Evolutionary conservation across 2,888 invertebrate genomes (phyloP), one percentile per base, ranked within the genome.

Genomic region (Nemotelus pantherinus): DNA sequence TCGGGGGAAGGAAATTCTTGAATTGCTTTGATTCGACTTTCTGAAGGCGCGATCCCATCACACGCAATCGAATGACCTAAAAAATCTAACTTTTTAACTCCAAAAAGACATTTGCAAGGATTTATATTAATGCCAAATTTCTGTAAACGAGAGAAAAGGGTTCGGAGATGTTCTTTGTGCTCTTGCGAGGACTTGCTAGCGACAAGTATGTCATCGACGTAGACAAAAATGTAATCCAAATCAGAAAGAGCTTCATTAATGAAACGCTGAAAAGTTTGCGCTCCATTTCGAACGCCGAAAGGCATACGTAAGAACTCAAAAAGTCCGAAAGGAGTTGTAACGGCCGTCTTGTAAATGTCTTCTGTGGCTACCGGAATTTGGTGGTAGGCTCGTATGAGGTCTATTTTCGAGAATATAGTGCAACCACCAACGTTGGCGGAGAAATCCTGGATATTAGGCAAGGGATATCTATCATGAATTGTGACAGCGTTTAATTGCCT

Each of bases 241-340:
- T 25, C 25, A 25, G 55, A 10, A 7, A 55, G 9, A 9, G 39
- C 25, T 53, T 70, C 6, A 57, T 63, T 43, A 63, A 79, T 77
- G 39, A 79, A 77, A 4, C 77, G 39, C 25, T 79, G 79, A 71
- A 79, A 79, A 1, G 68, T 79, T 45, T 72, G 67, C 25, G 25
- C 25, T 25, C 25, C 25, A 25, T 25, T 25, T 25, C 25, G 25
- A 75, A 55, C 58, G 0, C 85, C 85, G 75, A 85, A 85, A 2
- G 83, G 79, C 85, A 85, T 85, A 4, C 67, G 48, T 0, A 80
- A 41, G 76, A 82, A 84, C 77, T 85, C 85, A 71, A 81, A 85
- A 5, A 78, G 47, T 3, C 77, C 72, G 39, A 77, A 77, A 5
- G 77, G 70, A 47, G 77, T 77, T 0, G 50, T 63, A 6, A 77